These are phyloP conservation scores for Pomatorhinus ruficollis DNA, from an alignment of 2,113 vertebrate species.

Conservation along the genomic window DNA sequence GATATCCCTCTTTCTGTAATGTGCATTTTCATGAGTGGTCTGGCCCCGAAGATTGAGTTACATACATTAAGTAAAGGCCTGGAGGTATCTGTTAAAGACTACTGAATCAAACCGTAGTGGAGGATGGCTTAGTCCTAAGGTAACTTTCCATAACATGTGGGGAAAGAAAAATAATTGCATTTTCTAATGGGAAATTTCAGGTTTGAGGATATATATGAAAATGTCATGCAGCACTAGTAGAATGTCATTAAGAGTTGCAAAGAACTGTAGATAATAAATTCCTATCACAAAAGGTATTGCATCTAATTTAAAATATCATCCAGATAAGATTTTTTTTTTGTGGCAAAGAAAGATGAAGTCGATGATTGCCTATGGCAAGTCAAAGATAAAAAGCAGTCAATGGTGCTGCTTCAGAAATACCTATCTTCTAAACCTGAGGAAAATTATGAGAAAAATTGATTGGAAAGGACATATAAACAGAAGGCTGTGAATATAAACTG, in stretches of 20 bases:
- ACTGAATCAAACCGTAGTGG: neutral
- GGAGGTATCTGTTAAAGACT: neutral
- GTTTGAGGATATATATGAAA: neutral
- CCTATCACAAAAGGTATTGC: neutral
- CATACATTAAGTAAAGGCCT: neutral
- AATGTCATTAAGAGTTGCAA: neutral
- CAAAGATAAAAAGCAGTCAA: neutral
- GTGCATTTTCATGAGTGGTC: neutral
- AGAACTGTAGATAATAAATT: neutral
- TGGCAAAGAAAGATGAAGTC: neutral
- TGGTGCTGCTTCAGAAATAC: neutral
- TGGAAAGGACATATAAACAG: neutral
- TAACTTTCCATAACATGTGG: neutral
- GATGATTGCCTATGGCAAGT: neutral
- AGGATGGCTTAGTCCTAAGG: neutral
- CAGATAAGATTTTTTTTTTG: neutral
- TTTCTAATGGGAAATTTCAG: neutral
- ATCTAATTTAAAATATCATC: neutral
- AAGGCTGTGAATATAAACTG: neutral
- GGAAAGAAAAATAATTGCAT: neutral
- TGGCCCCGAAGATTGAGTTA: neutral
- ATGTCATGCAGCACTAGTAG: neutral
- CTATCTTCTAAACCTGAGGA: neutral
- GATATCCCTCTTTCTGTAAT: neutral
- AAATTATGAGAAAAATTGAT: neutral